A percentile compares a stretch with the other conserved stretches of the same genome.
phyloP scores from a whole-genome alignment of 2,797 vertebrate genomes.

The Euphonia xanthogaster region DNA sequence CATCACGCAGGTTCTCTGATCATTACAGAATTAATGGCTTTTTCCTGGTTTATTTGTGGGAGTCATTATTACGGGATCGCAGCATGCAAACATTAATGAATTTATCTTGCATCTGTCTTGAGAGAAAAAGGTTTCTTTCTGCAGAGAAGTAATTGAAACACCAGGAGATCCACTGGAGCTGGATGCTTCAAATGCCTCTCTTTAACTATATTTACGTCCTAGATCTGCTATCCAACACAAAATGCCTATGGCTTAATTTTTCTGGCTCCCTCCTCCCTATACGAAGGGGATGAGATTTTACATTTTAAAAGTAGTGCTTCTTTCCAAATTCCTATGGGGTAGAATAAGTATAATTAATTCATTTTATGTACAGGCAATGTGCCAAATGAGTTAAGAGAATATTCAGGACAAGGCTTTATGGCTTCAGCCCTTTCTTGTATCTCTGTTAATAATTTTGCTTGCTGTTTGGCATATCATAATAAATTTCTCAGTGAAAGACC shows the following conservation, averaged over 20 bases:
- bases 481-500: neutral
- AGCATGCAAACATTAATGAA: neutral
- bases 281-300: neutral
- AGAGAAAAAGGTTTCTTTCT: neutral
- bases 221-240: neutral
- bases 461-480: neutral
- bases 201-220: neutral
- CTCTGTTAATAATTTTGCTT: neutral
- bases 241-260: neutral
- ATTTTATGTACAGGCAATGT: neutral
- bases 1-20: neutral
- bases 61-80: neutral
- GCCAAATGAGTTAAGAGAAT: neutral
- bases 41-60: neutral
- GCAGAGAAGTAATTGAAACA: neutral
- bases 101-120: neutral
- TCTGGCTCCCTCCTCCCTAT: neutral
- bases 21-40: neutral
- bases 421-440: neutral
- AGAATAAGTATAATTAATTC: neutral
- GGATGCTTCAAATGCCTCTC: neutral
- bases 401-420: neutral
- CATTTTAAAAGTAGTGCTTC: neutral
- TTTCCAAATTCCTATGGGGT: neutral
- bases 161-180: neutral